Conservation (phyloP, 2,888 invertebrate genomes). For the Ceratothoa steindachneri region DNA sequence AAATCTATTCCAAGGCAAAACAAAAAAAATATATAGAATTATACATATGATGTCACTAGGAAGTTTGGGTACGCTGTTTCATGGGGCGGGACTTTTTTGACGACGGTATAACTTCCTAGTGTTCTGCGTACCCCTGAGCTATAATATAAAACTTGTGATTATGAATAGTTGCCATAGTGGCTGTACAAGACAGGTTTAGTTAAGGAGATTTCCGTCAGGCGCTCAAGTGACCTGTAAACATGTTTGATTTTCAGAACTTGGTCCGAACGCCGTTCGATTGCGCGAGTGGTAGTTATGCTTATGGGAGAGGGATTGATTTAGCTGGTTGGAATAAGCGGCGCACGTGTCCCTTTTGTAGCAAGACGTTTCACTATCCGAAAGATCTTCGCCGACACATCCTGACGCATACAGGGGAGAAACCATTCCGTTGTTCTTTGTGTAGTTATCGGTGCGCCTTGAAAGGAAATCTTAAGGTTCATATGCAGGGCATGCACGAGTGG, state of each 20-base stretch:
- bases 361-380: constrained; percentile 41
- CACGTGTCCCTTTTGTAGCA: constrained; percentile 36
- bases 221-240: not conserved
- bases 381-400: constrained; percentile 42
- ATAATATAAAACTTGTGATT: too few relatives aligned
- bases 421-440: constrained; percentile 35
- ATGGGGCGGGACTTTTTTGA: too few relatives aligned
- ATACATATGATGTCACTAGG: too few relatives aligned
- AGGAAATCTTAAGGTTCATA: constrained; percentile 44
- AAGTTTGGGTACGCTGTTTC: too few relatives aligned
- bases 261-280: not conserved
- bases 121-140: too few relatives aligned
- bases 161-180: too few relatives aligned
- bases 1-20: not conserved
- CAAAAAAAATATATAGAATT: too few relatives aligned
- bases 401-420: constrained; percentile 46
- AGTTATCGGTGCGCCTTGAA: constrained; percentile 38
- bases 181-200: too few relatives aligned
- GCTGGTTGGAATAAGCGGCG: constrained; percentile 12
- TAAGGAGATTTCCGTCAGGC: too few relatives aligned
- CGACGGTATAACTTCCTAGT: too few relatives aligned
- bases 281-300: not conserved
- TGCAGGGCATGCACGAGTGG: constrained; percentile 10
- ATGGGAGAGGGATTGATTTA: not conserved
- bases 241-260: not conserved